These are phyloP conservation scores for Sebastes trivittatus DNA, from an alignment of 2,797 vertebrate genomes.

Conservation along the genomic window DNA sequence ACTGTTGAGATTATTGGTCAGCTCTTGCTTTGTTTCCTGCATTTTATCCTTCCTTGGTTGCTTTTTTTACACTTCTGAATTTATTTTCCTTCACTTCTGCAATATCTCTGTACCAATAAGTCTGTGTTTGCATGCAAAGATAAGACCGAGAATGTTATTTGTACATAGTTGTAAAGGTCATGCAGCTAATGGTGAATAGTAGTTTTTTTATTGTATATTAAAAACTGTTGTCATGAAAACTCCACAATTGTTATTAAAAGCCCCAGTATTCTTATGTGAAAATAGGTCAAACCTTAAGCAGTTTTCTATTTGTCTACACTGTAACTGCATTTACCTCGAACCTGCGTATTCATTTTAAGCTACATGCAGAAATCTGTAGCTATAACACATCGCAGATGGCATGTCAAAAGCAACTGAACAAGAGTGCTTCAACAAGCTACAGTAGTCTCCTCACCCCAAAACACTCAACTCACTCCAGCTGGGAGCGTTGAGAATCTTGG, in stretches of 20 bases:
- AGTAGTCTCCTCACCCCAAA: slow-evolving; percentile 10
- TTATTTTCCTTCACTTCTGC: neutral
- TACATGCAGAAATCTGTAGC: neutral
- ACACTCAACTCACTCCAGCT: neutral
- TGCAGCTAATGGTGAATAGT: neutral
- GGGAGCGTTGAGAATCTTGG: neutral
- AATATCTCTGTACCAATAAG: neutral
- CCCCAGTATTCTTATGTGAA: neutral
- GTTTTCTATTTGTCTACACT: neutral
- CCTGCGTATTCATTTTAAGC: neutral
- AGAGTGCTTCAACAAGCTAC: neutral
- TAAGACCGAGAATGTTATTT: neutral
- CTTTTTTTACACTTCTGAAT: neutral
- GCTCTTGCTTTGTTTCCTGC: neutral
- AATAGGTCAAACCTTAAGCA: neutral
- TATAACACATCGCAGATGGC: slow-evolving; percentile 2
- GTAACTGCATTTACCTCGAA: neutral
- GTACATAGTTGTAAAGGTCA: neutral
- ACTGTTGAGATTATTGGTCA: neutral
- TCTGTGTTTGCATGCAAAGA: neutral
- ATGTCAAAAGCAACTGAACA: neutral
- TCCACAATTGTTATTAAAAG: neutral
- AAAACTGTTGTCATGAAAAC: neutral
- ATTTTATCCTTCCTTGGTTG: neutral
- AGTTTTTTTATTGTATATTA: neutral